Percentiles rank a stretch among this genome's conserved stretches.
Evolutionary conservation across 2,113 vertebrate genomes (phyloP).

Genomic region (Halichoerus grypus): DNA sequence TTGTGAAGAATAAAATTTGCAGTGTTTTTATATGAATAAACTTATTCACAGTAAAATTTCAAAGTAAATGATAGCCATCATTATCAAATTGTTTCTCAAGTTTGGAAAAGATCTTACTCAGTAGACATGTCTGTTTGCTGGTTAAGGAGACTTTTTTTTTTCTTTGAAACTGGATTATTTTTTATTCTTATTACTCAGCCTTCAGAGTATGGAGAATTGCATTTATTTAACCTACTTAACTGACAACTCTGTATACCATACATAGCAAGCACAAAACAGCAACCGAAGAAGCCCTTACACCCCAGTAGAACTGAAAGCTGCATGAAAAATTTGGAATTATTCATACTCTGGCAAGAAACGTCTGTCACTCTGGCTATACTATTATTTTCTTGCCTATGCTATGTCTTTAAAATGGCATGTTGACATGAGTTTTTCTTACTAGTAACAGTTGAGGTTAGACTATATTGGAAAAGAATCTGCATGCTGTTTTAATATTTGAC

Average conservation of each 20-base stretch:
- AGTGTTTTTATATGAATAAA: background rate
- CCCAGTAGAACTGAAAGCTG: background rate
- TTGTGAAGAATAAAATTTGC: background rate
- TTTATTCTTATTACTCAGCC: background rate
- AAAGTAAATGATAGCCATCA: background rate
- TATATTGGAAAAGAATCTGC: background rate
- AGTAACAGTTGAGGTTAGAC: background rate
- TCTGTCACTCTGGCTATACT: background rate
- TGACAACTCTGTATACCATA: background rate
- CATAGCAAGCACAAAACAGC: background rate
- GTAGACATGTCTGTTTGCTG: background rate
- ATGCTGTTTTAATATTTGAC: background rate
- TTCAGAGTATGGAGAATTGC: background rate
- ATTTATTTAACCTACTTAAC: background rate
- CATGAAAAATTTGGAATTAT: background rate
- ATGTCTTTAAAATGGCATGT: background rate
- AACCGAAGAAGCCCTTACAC: background rate
- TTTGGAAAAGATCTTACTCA: background rate
- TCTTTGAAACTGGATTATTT: background rate
- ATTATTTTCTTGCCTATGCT: constrained; percentile 12
- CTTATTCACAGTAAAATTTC: background rate
- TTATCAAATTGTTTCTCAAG: background rate
- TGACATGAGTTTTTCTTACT: background rate
- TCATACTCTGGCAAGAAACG: background rate
- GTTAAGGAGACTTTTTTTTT: background rate